These are phyloP conservation scores for Lysandra bellargus DNA, from an alignment of 2,888 invertebrate genomes.

Conservation along the genomic window DNA sequence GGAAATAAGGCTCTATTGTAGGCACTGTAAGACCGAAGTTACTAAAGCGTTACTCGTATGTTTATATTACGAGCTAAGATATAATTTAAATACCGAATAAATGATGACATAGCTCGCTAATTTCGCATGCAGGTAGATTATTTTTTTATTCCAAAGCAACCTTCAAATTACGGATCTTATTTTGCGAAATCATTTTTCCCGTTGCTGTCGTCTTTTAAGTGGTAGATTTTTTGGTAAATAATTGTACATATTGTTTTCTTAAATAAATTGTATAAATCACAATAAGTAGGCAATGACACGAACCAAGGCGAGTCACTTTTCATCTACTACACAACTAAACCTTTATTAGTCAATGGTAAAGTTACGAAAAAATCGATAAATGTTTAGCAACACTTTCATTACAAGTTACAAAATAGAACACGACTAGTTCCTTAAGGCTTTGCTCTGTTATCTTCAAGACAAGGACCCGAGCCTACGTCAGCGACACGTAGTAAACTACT, in stretches of 20 bases:
- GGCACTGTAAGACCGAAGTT: not conserved
- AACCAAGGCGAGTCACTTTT: not conserved
- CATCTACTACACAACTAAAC: not conserved
- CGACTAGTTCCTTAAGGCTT: not conserved
- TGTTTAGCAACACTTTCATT: not conserved
- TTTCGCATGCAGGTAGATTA: constrained; percentile 17
- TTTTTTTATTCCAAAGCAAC: not conserved
- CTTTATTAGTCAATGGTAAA: not conserved
- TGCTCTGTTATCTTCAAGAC: constrained; percentile 33
- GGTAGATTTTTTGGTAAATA: not conserved
- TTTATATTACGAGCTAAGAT: constrained; percentile 10
- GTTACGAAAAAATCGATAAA: not conserved
- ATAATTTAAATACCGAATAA: constrained; percentile 15
- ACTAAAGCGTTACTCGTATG: not conserved
- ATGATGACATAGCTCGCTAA: constrained; percentile 17
- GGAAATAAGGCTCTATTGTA: constrained; percentile 3
- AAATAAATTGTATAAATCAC: not conserved
- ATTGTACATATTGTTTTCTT: not conserved
- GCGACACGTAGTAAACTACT: constrained; percentile 69
- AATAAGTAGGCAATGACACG: not conserved
- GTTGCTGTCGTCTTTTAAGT: not conserved
- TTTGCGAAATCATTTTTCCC: not conserved
- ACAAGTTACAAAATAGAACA: not conserved
- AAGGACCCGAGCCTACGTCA: constrained; percentile 61
- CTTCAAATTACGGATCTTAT: not conserved